These are phyloP conservation scores for Callionymus lyra DNA, from an alignment of 2,113 vertebrate genomes.

Conservation along the genomic window DNA sequence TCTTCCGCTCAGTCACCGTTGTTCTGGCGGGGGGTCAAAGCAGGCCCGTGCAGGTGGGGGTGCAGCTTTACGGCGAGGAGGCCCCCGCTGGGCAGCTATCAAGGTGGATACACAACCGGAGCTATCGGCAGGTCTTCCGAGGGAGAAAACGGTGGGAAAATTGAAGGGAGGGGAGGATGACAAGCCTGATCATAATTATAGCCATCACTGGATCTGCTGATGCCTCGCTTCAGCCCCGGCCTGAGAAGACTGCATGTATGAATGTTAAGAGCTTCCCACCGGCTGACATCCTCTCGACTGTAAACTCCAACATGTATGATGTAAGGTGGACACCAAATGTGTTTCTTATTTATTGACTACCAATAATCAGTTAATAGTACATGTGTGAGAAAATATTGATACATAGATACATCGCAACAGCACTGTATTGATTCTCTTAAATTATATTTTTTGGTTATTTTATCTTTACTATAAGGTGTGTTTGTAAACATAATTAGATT, in stretches of 20 bases:
- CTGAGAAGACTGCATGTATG: background rate
- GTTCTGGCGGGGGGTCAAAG: constrained; percentile 19
- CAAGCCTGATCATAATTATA: constrained; percentile 26
- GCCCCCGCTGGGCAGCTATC: constrained; percentile 33
- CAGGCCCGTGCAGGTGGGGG: constrained; percentile 18
- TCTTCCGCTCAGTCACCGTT: constrained; percentile 14
- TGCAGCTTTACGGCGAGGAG: constrained; percentile 19
- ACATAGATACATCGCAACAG: too few relatives aligned
- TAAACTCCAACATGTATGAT: too few relatives aligned
- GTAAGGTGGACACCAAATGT: too few relatives aligned
- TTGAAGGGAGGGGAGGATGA: constrained; percentile 3
- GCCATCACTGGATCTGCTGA: constrained; percentile 9
- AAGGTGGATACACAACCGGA: constrained; percentile 15
- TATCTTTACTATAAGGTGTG: too few relatives aligned
- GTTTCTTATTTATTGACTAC: too few relatives aligned
- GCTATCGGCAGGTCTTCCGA: constrained; percentile 17
- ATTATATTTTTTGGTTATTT: too few relatives aligned
- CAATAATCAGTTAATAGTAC: too few relatives aligned
- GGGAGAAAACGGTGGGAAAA: constrained; percentile 10
- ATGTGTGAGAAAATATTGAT: too few relatives aligned
- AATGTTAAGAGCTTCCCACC: background rate
- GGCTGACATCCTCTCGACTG: too few relatives aligned
- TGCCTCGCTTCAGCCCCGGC: background rate
- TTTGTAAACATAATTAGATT: too few relatives aligned
- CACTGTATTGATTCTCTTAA: too few relatives aligned